These are phyloP conservation scores for Tetramorium bicarinatum DNA, from an alignment of 2,888 invertebrate species.

Conservation along the genomic window DNA sequence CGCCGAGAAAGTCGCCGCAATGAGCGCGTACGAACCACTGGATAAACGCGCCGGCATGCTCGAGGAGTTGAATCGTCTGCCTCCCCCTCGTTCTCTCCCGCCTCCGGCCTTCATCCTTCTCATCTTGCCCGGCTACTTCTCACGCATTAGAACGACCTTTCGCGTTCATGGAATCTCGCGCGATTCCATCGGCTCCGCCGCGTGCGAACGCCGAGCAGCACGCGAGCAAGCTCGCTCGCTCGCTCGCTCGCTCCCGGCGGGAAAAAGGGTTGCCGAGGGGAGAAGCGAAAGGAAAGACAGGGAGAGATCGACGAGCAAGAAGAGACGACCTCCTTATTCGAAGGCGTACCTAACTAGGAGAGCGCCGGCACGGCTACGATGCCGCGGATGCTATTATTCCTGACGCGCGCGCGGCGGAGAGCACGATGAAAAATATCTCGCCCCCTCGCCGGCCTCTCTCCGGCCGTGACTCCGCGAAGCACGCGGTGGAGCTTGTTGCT, in stretches of 20 bases:
- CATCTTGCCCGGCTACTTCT: constrained; percentile 14
- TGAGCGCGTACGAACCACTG: background rate
- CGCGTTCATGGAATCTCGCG: constrained; percentile 41
- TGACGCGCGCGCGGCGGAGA: constrained; percentile 24
- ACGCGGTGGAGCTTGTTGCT: constrained; percentile 42
- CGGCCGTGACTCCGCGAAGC: constrained; percentile 39
- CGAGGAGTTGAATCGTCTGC: background rate
- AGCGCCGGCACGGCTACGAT: background rate
- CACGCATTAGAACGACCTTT: constrained; percentile 25
- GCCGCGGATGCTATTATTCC: constrained; percentile 42
- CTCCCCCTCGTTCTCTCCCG: background rate
- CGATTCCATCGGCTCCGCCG: background rate
- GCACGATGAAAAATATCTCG: constrained; percentile 46
- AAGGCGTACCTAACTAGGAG: constrained; percentile 38
- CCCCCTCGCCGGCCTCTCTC: background rate
- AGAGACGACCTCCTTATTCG: constrained; percentile 29
- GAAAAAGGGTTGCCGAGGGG: constrained; percentile 4
- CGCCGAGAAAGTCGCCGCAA: constrained; percentile 1
- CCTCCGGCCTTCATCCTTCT: background rate
- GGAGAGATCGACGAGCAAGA: constrained; percentile 25
- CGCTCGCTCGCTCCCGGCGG: background rate
- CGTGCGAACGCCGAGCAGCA: constrained; percentile 14
- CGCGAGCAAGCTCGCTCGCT: background rate
- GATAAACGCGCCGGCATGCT: too few species aligned
- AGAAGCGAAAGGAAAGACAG: background rate